These are phyloP conservation scores for Pinna nobilis DNA, from an alignment of 1,140 invertebrate species.

Conservation along the genomic window DNA sequence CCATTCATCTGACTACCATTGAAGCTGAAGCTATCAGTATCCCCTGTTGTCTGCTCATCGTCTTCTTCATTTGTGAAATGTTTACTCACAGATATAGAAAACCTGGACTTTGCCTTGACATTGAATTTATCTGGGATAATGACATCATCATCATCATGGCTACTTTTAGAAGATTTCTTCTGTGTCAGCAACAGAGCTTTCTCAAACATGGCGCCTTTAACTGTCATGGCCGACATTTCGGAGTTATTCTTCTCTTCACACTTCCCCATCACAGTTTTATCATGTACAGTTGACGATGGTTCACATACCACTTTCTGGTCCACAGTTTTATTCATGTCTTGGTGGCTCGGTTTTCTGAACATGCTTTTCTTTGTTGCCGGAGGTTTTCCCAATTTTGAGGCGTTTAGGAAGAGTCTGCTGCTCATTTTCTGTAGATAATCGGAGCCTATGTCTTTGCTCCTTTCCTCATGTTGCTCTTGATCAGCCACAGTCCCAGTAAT, in stretches of 20 bases:
- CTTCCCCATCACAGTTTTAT: neutral
- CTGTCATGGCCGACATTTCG: neutral
- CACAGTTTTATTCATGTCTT: neutral
- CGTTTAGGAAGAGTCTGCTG: constrained; percentile 44
- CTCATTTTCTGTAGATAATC: constrained; percentile 43
- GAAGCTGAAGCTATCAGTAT: neutral
- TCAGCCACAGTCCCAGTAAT: neutral
- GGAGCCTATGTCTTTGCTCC: constrained; percentile 1
- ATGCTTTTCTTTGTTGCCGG: no score
- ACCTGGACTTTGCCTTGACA: constrained; percentile 35
- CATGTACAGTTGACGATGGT: neutral
- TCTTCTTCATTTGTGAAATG: neutral
- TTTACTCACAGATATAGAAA: constrained; percentile 10
- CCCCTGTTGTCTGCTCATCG: no score
- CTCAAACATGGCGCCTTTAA: constrained; percentile 35
- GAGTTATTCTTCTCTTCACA: neutral
- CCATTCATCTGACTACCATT: neutral
- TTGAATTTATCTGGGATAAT: constrained; percentile 37
- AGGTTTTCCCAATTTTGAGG: constrained; percentile 38
- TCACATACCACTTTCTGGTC: neutral
- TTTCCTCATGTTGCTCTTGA: neutral
- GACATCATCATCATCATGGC: constrained; percentile 11
- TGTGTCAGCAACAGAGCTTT: constrained; percentile 34
- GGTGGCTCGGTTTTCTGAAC: neutral
- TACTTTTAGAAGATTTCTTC: neutral